Evolutionary conservation across 2,797 vertebrate species (phyloP).

Genomic region (Spinibarbus caldwelli): DNA sequence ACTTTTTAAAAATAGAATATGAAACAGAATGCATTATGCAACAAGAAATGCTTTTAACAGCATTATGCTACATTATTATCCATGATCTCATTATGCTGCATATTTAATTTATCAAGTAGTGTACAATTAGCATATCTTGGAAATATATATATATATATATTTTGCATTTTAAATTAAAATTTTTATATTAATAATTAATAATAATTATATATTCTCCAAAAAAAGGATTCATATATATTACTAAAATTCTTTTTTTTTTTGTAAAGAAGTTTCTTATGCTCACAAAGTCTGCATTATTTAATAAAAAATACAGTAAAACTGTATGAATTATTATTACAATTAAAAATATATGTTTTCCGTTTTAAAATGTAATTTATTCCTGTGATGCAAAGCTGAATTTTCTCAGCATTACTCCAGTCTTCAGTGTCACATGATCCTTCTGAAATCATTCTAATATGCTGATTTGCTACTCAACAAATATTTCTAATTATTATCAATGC

Average conservation of each 20-base stretch:
- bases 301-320: too few species aligned
- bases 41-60: neutral
- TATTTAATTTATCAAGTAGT: conserved; percentile 1
- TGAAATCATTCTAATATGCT: neutral
- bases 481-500: too few species aligned
- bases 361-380: too few species aligned
- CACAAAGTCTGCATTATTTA: too few species aligned
- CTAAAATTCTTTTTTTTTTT: too few species aligned
- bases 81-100: conserved; percentile 5
- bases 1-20: neutral
- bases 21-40: neutral
- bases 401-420: neutral
- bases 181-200: neutral
- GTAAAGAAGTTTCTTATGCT: too few species aligned
- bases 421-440: neutral
- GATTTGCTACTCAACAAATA: neutral
- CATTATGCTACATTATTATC: neutral
- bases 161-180: neutral
- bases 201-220: neutral
- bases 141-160: too few species aligned
- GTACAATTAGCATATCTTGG: neutral
- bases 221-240: too few species aligned
- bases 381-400: neutral
- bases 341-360: neutral
- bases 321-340: neutral